These are phyloP conservation scores for Hippopotamyrus pictus DNA, from an alignment of 2,797 vertebrate species.

Conservation along the genomic window DNA sequence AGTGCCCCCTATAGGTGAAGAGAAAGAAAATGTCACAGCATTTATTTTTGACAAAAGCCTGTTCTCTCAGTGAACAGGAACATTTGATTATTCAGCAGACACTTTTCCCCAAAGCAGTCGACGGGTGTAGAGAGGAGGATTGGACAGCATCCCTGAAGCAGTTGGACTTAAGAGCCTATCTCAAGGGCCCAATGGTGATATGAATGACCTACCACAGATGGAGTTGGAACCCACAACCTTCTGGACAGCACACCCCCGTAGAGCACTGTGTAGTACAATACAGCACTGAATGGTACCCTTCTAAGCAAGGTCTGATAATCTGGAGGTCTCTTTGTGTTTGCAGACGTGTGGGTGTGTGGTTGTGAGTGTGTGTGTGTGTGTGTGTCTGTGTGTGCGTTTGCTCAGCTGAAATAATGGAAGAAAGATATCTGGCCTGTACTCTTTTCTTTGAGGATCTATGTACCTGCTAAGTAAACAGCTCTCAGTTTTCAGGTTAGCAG, in stretches of 20 bases:
- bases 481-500: not conserved
- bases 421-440: not conserved
- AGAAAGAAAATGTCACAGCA: not conserved
- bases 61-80: not conserved
- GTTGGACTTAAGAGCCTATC: not conserved
- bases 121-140: not conserved
- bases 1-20: constrained; percentile 75
- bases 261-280: not conserved
- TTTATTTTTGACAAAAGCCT: not conserved
- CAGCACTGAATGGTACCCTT: not conserved
- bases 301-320: not conserved
- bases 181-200: not conserved
- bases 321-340: not conserved
- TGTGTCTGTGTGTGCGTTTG: not conserved
- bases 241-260: not conserved
- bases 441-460: not conserved
- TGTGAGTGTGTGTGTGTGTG: not conserved
- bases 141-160: not conserved
- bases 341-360: not conserved
- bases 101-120: not conserved
- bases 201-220: not conserved
- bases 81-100: not conserved
- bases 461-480: not conserved
- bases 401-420: not conserved
- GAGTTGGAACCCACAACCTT: not conserved